Evolutionary conservation across 1,140 invertebrate species (phyloP).

Genomic region (Pogonomyrmex californicus): DNA sequence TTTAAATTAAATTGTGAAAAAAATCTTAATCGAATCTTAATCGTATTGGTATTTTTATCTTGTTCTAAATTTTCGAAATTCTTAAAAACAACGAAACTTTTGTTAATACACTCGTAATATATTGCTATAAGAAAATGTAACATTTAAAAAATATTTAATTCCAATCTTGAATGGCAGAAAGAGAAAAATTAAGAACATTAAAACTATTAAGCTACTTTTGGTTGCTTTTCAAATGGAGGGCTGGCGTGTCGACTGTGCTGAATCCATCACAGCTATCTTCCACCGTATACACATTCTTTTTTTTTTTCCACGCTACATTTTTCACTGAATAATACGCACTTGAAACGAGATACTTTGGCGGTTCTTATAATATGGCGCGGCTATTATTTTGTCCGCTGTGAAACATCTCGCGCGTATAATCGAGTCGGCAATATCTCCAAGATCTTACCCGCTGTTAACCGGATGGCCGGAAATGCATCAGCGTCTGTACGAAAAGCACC

Average conservation of each 20-base stretch:
- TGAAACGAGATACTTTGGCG: conserved; percentile 53
- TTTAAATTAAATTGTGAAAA: not conserved
- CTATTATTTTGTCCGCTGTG: conserved; percentile 52
- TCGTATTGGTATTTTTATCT: not conserved
- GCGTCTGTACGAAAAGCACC: conserved; percentile 56
- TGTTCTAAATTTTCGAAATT: not conserved
- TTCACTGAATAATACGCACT: conserved; percentile 38
- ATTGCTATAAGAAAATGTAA: not conserved
- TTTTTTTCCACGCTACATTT: conserved; percentile 19
- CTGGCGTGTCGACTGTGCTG: not conserved
- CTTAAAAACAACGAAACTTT: not conserved
- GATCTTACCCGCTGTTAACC: conserved; percentile 56
- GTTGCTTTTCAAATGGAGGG: not conserved
- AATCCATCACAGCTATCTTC: not conserved
- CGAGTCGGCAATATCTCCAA: conserved; percentile 56
- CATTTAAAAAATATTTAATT: not conserved
- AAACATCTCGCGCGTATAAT: conserved; percentile 62
- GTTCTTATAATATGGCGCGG: conserved; percentile 43
- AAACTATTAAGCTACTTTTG: not conserved
- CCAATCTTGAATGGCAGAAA: not conserved
- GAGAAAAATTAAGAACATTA: not conserved
- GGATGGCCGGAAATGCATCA: conserved; percentile 57
- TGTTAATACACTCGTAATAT: not conserved
- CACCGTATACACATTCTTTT: not conserved
- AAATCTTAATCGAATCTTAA: not conserved